Base-by-base conservation (phyloP, 2,113 vertebrate species). In the Chinchilla lanigera region DNA sequence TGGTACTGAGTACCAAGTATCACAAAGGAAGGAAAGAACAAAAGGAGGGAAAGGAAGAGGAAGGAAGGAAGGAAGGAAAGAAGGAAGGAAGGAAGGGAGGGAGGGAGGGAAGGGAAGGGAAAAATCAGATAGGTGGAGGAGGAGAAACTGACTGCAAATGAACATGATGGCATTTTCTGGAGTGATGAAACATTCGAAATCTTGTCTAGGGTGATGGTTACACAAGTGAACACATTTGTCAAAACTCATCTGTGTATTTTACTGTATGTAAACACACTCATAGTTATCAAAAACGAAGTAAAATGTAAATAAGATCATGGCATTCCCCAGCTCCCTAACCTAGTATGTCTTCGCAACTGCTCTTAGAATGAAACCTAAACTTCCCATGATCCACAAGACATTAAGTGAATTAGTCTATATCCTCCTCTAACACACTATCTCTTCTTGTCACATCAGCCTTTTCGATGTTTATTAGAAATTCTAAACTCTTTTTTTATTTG, bases 321-420 rank as follows among this genome's bases (percentile, higher is more conserved):
- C 75, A 93, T 63, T 83, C 20, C 33, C 8, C 67, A 95, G 67
- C 47, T 80, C 41, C 77, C 75, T 80, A 96, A 93, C 35, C 54
- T 56, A 88, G 47, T 13, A 91, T 71, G 61, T 19, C 78, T 95
- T 93, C 38, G 17, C 35, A 93, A 54, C 22, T 56, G 20, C 11
- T 93, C 50, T 86, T 47, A 90, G 78, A 65, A 73, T 86, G 81
- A 93, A 73, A 81, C 30, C 86, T 50, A 86, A 69, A 81, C 24
- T 93, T 78, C 38, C 30, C 58, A 90, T 44, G n/a, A 89, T 50
- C 30, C 75, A 63, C 26, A 93, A 94, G 69, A 54, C 83, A 67
- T 3, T 30, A 9, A 52, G 83, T 71, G 60, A 96, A 88, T 65
- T 44, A 60, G 52, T 61, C 82, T 58, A 12, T 24, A 30, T 20